phyloP scores from a whole-genome alignment of 1,140 invertebrate genomes.

The Ctenoplectra terminalis region DNA sequence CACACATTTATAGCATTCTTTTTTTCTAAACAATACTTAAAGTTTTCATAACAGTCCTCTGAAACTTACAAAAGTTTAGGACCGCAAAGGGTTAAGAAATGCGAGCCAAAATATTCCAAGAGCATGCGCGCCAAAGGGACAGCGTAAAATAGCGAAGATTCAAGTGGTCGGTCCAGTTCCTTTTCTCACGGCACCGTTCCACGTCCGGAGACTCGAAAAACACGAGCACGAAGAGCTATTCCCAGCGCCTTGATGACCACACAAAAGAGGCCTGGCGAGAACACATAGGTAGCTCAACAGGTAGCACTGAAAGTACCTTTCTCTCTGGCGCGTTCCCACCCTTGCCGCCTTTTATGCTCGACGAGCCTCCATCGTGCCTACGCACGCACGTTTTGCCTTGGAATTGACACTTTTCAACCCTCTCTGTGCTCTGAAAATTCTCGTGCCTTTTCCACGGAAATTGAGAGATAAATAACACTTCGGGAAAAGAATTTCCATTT shows the following conservation, averaged over 20 bases:
- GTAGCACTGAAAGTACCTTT: constrained; percentile 47
- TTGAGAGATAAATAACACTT: too few relatives aligned
- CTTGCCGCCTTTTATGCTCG: constrained; percentile 29
- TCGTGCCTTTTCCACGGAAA: too few relatives aligned
- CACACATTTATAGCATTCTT: too few relatives aligned
- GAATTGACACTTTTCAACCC: constrained; percentile 14
- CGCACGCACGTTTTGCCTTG: neutral
- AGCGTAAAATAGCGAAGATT: neutral
- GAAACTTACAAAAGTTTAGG: too few relatives aligned
- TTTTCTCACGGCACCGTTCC: neutral
- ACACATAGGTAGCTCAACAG: constrained; percentile 60
- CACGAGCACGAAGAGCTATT: constrained; percentile 35
- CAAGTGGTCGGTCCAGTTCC: constrained; percentile 3
- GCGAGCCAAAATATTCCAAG: too few relatives aligned
- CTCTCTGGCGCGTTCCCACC: neutral
- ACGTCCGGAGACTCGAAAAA: neutral
- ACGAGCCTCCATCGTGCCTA: constrained; percentile 20
- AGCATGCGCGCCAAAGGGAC: too few relatives aligned
- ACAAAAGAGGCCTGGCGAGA: constrained; percentile 56
- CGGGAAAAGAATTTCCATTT: too few relatives aligned
- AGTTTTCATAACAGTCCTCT: too few relatives aligned
- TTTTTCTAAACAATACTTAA: too few relatives aligned
- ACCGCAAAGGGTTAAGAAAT: too few relatives aligned
- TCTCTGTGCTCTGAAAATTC: neutral
- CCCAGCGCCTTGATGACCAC: constrained; percentile 44